Conservation (phyloP, 2,888 invertebrate species). For the Noctua comes region DNA sequence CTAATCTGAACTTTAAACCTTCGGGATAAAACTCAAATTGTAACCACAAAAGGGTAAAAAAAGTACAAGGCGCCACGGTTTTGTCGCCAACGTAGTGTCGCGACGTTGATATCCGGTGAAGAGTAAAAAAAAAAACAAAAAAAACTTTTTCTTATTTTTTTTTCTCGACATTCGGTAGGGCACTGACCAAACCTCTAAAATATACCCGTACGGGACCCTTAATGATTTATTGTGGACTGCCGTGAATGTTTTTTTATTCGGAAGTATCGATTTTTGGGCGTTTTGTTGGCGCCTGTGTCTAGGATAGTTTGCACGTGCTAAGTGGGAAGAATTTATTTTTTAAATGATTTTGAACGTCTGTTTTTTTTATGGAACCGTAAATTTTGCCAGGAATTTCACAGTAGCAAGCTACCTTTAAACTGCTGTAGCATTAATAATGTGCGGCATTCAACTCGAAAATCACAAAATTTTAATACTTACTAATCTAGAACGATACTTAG, state of each 20-base stretch:
- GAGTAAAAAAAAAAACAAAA: constrained; percentile 70
- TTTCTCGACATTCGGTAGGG: constrained; percentile 65
- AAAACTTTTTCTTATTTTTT: constrained; percentile 33
- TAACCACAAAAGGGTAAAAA: constrained; percentile 63
- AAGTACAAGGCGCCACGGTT: constrained; percentile 84
- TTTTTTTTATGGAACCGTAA: constrained; percentile 6
- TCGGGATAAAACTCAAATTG: constrained; percentile 51
- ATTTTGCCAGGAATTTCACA: background rate
- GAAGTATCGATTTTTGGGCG: constrained; percentile 51
- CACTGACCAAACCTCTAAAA: constrained; percentile 74
- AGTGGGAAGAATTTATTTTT: constrained; percentile 22
- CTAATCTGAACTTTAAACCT: constrained; percentile 52
- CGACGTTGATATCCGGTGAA: constrained; percentile 87
- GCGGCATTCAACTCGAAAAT: background rate
- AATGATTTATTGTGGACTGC: constrained; percentile 84
- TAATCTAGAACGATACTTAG: background rate
- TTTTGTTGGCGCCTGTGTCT: constrained; percentile 63
- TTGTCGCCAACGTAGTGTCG: constrained; percentile 85
- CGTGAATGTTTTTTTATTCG: constrained; percentile 62
- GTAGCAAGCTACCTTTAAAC: background rate
- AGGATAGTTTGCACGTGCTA: constrained; percentile 51
- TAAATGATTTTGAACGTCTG: background rate
- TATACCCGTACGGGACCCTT: constrained; percentile 73
- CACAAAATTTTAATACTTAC: background rate
- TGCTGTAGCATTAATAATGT: background rate